Evolutionary conservation across 1,140 invertebrate genomes (phyloP).

Genomic region (Chlorops oryzae): DNA sequence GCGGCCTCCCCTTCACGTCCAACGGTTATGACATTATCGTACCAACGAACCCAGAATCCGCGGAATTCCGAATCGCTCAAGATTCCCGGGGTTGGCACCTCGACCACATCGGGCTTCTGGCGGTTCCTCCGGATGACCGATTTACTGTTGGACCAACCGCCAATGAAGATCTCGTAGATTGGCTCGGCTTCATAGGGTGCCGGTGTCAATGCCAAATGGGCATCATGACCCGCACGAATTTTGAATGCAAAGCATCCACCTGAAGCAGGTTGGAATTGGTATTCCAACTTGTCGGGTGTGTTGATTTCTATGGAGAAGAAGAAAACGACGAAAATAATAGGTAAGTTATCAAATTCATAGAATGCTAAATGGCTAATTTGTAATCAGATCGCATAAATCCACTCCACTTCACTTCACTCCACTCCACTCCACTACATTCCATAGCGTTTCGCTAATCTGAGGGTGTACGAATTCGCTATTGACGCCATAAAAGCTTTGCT

Average conservation of each 20-base stretch:
- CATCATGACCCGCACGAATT: conserved; percentile 69
- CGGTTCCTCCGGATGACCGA: conserved; percentile 75
- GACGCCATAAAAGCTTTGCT: no score
- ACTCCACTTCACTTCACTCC: no score
- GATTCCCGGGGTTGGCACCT: conserved; percentile 63
- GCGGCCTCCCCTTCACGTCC: conserved; percentile 53
- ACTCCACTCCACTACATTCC: no score
- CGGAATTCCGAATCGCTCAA: conserved; percentile 64
- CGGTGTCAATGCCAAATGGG: conserved; percentile 68
- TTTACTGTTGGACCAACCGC: conserved; percentile 77
- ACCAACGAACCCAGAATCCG: conserved; percentile 78
- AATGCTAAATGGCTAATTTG: no score
- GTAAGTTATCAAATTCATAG: no score
- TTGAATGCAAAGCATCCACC: conserved; percentile 65
- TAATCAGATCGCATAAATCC: no score
- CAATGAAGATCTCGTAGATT: conserved; percentile 75
- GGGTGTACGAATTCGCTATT: no score
- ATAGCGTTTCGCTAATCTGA: no score
- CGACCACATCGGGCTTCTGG: conserved; percentile 69
- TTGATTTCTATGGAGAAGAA: conserved; percentile 56
- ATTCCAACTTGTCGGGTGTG: conserved; percentile 74
- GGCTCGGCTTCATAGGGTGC: conserved; percentile 61
- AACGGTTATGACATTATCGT: conserved; percentile 52
- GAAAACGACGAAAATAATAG: conserved; percentile 21
- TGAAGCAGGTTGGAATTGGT: conserved; percentile 67